Base-by-base conservation (phyloP, 2,888 invertebrate genomes). In the Shargacucullia verbasci region DNA sequence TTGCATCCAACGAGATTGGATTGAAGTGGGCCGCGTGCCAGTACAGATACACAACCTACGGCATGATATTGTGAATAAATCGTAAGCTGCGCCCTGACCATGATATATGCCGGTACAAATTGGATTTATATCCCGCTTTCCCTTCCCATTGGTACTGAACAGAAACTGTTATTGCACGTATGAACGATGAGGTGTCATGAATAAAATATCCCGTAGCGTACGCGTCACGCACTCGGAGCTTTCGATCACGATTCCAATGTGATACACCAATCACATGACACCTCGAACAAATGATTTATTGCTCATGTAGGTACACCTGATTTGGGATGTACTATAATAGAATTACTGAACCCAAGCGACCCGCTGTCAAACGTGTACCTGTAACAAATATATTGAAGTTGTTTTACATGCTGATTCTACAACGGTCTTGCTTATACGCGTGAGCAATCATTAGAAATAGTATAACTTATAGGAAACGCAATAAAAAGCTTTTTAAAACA, bases 81-180 rank as follows among this genome's bases (percentile, higher is more conserved):
- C 86, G 87, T 83, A 83, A 83, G 78, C 81, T 82, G 78, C 78
- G 82, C 79, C 83, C 86, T 87, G 90, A 87, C 90, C 91, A 89
- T 89, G 92, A 92, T 91, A 87, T 90, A 93, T 86, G 85, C 80
- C 86, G 86, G 88, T 87, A 89, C 89, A 92, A 92, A 93, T 92
- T 92, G 90, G 92, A 92, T 92, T 91, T 91, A 91, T 90, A 87
- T 84, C 83, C 79, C 88, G 87, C 82, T 87, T 86, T 87, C 86
- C 86, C 83, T 86, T 85, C 84, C 83, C 83, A 87, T 87, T 86
- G 86, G 86, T 81, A 85, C 84, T 82, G 83, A 87, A 86, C 85
- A 89, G 85, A 86, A 89, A 90, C 87, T 88, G 88, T 90, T 90
- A 89, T 88, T 87, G 87, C 87, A 86, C 85, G 88, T 90, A 89